Evolutionary conservation across 2,888 invertebrate species (phyloP).

Genomic region (Chloroclystis v-ata): DNA sequence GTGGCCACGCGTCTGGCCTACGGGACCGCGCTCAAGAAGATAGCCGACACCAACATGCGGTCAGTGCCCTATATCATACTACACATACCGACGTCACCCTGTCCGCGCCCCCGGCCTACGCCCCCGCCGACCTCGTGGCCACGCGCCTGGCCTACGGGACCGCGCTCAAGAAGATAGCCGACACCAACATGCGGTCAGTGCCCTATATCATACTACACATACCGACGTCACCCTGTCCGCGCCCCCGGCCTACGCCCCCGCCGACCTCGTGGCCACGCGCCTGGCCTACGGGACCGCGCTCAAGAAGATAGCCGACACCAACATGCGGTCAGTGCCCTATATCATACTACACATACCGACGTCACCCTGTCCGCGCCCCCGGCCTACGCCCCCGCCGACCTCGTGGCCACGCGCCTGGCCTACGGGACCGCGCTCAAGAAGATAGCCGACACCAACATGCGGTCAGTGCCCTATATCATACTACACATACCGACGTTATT

Average conservation of each 20-base stretch:
- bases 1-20: constrained; percentile 96
- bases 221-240: constrained; percentile 82
- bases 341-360: no score
- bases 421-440: constrained; percentile 97
- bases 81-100: constrained; percentile 82
- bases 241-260: constrained; percentile 89
- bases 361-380: constrained; percentile 89
- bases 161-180: constrained; percentile 92
- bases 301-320: constrained; percentile 88
- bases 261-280: constrained; percentile 90
- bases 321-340: constrained; percentile 71
- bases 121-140: constrained; percentile 86
- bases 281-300: constrained; percentile 96
- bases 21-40: constrained; percentile 94
- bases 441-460: constrained; percentile 82
- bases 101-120: constrained; percentile 89
- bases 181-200: constrained; percentile 76
- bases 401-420: constrained; percentile 92
- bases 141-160: constrained; percentile 97
- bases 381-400: constrained; percentile 85
- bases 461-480: no score
- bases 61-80: no score
- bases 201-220: no score
- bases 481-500: no score
- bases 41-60: constrained; percentile 82